A percentile compares a stretch with the other conserved stretches of the same genome.
Conservation (phyloP, 2,113 vertebrate genomes). For the Andinoacara biseriatus region DNA sequence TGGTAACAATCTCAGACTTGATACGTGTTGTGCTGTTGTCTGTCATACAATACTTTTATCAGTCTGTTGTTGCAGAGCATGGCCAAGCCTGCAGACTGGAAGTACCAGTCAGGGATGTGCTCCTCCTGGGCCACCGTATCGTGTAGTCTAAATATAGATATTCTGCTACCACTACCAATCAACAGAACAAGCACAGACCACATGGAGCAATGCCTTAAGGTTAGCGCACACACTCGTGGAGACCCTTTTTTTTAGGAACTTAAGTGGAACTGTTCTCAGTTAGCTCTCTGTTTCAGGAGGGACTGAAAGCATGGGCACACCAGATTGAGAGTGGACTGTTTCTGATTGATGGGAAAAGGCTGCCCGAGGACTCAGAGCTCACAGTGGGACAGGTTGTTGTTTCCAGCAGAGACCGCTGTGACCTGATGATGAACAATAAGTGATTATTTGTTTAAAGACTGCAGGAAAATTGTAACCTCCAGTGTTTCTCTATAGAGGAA, state of each 20-base stretch:
- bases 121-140: slow-evolving; percentile 85
- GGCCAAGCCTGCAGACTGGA: slow-evolving; percentile 94
- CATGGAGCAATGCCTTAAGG: slow-evolving; percentile 85
- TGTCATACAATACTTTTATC: neutral
- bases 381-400: slow-evolving; percentile 83
- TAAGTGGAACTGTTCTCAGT: slow-evolving; percentile 1
- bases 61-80: slow-evolving; percentile 79
- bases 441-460: neutral
- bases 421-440: neutral
- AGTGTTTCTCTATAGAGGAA: slow-evolving; percentile 81
- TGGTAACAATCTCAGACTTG: neutral
- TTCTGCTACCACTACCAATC: slow-evolving; percentile 85
- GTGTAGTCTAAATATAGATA: slow-evolving; percentile 86
- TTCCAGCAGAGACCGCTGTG: neutral
- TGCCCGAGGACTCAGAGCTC: slow-evolving; percentile 84
- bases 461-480: neutral
- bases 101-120: slow-evolving; percentile 87
- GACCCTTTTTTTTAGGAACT: neutral
- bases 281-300: slow-evolving; percentile 81
- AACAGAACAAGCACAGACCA: slow-evolving; percentile 64
- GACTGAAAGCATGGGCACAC: slow-evolving; percentile 86
- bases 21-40: neutral
- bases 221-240: slow-evolving; percentile 43
- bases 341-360: slow-evolving; percentile 88
- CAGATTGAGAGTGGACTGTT: slow-evolving; percentile 85